These are phyloP conservation scores for Corydoras sp. DNA, from an alignment of 2,113 vertebrate genomes.

Conservation along the genomic window DNA sequence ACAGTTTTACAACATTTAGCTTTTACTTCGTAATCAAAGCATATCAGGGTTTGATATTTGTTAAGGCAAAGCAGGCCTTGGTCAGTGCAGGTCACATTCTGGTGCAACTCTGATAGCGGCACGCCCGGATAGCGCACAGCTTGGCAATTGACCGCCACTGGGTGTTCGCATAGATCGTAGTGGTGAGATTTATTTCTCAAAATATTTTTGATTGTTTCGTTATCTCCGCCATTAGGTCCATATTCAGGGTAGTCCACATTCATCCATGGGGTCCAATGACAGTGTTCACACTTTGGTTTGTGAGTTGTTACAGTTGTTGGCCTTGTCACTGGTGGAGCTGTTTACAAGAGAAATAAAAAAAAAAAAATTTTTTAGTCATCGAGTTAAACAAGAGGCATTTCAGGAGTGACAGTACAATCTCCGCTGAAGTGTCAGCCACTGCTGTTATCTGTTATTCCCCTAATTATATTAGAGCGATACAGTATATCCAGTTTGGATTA, in stretches of 20 bases:
- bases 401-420: too few relatives aligned
- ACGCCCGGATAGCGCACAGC: conserved; percentile 46
- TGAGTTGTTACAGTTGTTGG: conserved; percentile 1
- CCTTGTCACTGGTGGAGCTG: conserved; percentile 14
- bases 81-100: conserved; percentile 51
- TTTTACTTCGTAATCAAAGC: conserved; percentile 55
- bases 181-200: conserved; percentile 30
- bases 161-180: conserved; percentile 50
- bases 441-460: too few relatives aligned
- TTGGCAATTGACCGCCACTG: conserved; percentile 48
- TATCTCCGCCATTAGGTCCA: conserved; percentile 48
- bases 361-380: too few relatives aligned
- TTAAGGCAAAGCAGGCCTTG: conserved; percentile 62
- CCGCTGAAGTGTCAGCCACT: too few relatives aligned
- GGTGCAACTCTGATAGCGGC: conserved; percentile 40
- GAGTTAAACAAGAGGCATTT: too few relatives aligned
- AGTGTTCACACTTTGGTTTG: conserved; percentile 37
- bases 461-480: too few relatives aligned
- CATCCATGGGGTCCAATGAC: conserved; percentile 55
- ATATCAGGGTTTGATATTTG: conserved; percentile 52
- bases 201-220: conserved; percentile 51
- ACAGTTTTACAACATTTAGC: conserved; percentile 48
- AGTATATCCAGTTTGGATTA: too few relatives aligned
- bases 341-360: too few relatives aligned
- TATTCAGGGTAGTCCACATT: conserved; percentile 51